phyloP scores from a whole-genome alignment of 2,113 vertebrate species.

The Melanotaenia duboulayi region DNA sequence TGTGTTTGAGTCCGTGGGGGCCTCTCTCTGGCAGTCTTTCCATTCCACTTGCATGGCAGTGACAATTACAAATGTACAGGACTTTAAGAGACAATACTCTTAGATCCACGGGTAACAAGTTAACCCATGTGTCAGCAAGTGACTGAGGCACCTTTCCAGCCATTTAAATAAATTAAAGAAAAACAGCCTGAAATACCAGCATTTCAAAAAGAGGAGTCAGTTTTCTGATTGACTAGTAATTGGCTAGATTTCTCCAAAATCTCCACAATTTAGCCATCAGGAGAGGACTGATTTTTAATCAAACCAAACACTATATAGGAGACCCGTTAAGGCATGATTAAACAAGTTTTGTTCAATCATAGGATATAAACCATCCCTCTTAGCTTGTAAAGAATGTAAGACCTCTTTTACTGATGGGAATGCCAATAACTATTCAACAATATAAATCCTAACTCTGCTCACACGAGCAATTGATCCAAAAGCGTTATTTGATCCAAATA shows the following conservation, averaged over 20 bases:
- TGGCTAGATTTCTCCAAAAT: slow-evolving; percentile 29
- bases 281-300: slow-evolving; percentile 20
- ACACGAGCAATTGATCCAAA: slow-evolving; percentile 72
- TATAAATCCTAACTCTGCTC: slow-evolving; percentile 64
- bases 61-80: slow-evolving; percentile 61
- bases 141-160: slow-evolving; percentile 42
- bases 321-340: slow-evolving; percentile 28
- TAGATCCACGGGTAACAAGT: slow-evolving; percentile 34
- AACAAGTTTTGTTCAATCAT: slow-evolving; percentile 45
- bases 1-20: slow-evolving; percentile 13
- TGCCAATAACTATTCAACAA: slow-evolving; percentile 71
- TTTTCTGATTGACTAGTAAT: slow-evolving; percentile 17
- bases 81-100: slow-evolving; percentile 43
- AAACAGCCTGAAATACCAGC: slow-evolving; percentile 44
- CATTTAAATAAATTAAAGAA: slow-evolving; percentile 45
- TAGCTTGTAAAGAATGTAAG: slow-evolving; percentile 65
- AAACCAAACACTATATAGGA: slow-evolving; percentile 42
- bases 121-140: slow-evolving; percentile 1
- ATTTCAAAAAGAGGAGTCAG: slow-evolving; percentile 39
- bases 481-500: slow-evolving; percentile 79
- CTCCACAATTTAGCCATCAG: slow-evolving; percentile 45
- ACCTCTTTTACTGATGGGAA: slow-evolving; percentile 76
- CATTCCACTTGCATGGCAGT: slow-evolving; percentile 68
- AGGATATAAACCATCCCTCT: slow-evolving; percentile 41
- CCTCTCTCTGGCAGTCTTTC: slow-evolving; percentile 52